Conservation (phyloP, 1,140 invertebrate genomes). For the Drosophila jambulina region DNA sequence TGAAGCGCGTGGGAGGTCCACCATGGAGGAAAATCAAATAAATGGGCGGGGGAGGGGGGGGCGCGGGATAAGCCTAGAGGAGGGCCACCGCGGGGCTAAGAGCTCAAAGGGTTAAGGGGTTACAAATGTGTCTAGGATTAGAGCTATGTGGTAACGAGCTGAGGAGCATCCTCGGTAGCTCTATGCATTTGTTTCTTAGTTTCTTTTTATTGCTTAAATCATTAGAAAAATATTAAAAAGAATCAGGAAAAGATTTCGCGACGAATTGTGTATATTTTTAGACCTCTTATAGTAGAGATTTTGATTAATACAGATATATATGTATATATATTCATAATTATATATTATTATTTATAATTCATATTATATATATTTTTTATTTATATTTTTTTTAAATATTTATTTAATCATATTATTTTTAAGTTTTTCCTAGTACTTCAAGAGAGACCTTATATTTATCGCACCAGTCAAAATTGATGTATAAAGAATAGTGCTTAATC, state of each 20-base stretch:
- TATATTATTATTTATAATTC: no score
- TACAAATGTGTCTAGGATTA: constrained; percentile 51
- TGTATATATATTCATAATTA: no score
- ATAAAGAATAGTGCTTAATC: no score
- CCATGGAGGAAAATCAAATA: constrained; percentile 23
- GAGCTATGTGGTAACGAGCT: constrained; percentile 25
- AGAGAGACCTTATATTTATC: no score
- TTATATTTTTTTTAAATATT: no score
- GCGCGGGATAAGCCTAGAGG: background rate
- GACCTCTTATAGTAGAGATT: background rate
- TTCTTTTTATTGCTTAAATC: background rate
- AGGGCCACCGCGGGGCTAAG: background rate
- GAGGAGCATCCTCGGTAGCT: background rate
- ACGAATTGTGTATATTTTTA: background rate
- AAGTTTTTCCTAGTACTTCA: no score
- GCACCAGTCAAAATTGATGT: no score
- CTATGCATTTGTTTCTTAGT: background rate
- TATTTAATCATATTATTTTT: no score
- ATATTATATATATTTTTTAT: no score
- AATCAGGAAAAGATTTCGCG: background rate
- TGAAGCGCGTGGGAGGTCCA: constrained; percentile 47
- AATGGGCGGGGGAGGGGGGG: background rate
- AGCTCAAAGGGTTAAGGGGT: constrained; percentile 1
- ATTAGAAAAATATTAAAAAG: background rate
- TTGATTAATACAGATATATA: no score